Evolutionary conservation across 2,797 vertebrate genomes (phyloP).

Genomic region (Characodon lateralis): DNA sequence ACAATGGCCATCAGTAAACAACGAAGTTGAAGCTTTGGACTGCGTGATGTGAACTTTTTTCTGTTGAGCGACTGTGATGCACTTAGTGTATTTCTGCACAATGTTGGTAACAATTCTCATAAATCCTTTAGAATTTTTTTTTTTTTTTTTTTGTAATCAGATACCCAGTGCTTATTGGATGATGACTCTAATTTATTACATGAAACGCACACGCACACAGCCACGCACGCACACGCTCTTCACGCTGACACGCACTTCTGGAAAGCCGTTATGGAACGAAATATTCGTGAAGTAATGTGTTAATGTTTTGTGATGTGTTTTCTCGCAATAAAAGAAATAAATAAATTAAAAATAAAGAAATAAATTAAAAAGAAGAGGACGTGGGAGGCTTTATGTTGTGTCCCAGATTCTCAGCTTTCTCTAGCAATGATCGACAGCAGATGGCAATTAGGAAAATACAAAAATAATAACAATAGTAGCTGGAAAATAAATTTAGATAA

Average conservation of each 20-base stretch:
- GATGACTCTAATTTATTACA: constrained; percentile 19
- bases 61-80: constrained; percentile 61
- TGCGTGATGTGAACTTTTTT: constrained; percentile 65
- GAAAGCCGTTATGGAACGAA: constrained; percentile 74
- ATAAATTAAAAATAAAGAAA: background rate
- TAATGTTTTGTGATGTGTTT: constrained; percentile 73
- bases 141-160: constrained; percentile 19
- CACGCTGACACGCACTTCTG: constrained; percentile 21
- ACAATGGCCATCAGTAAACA: constrained; percentile 70
- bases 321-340: constrained; percentile 59
- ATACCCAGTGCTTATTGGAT: constrained; percentile 54
- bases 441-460: constrained; percentile 24
- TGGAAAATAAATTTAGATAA: constrained; percentile 38
- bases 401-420: constrained; percentile 60
- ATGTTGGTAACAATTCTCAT: constrained; percentile 62
- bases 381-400: constrained; percentile 52
- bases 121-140: constrained; percentile 67
- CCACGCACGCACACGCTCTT: constrained; percentile 19
- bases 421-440: constrained; percentile 56
- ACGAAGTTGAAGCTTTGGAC: constrained; percentile 64
- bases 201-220: constrained; percentile 5
- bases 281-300: constrained; percentile 74
- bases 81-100: constrained; percentile 69
- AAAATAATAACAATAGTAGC: constrained; percentile 19
- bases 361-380: constrained; percentile 31